phyloP scores from a whole-genome alignment of 2,797 vertebrate species.

The Labeo calbasu region DNA sequence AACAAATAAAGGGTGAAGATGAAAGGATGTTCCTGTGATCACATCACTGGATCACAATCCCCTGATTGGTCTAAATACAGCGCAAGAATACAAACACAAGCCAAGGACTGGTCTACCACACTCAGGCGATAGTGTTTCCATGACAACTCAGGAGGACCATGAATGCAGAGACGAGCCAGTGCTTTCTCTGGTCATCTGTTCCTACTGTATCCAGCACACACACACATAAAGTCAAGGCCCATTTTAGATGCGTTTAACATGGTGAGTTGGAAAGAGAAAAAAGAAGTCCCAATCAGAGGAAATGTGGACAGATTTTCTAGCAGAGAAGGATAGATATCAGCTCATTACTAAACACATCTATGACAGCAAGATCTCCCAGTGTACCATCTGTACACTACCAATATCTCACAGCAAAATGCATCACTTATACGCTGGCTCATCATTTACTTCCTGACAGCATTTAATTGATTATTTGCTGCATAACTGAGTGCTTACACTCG shows the following conservation, averaged over 20 bases:
- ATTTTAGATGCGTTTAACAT: conserved; percentile 50
- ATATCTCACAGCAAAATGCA: conserved; percentile 7
- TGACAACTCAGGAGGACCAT: conserved; percentile 60
- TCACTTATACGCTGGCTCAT: not conserved
- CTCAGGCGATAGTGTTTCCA: conserved; percentile 61
- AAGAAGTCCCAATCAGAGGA: conserved; percentile 22
- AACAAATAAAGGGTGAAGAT: conserved; percentile 28
- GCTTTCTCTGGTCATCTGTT: conserved; percentile 63
- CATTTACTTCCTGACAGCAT: not conserved
- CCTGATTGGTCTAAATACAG: conserved; percentile 53
- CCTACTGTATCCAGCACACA: conserved; percentile 54
- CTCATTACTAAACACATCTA: conserved; percentile 40
- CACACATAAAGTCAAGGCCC: conserved; percentile 34
- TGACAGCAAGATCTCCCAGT: conserved; percentile 24
- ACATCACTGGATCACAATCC: conserved; percentile 32
- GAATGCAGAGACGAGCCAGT: conserved; percentile 51
- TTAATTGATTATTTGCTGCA: not conserved
- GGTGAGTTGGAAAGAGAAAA: conserved; percentile 40
- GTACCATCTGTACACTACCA: conserved; percentile 15
- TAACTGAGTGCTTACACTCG: not conserved
- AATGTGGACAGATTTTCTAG: conserved; percentile 31
- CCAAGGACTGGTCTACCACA: conserved; percentile 54
- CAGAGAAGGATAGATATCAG: conserved; percentile 31
- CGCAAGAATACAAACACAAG: conserved; percentile 57
- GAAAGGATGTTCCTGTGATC: conserved; percentile 41